Evolutionary conservation across 2,888 invertebrate genomes (phyloP), one percentile per base, ranked within the genome.

Genomic region (Ochropleura plecta): DNA sequence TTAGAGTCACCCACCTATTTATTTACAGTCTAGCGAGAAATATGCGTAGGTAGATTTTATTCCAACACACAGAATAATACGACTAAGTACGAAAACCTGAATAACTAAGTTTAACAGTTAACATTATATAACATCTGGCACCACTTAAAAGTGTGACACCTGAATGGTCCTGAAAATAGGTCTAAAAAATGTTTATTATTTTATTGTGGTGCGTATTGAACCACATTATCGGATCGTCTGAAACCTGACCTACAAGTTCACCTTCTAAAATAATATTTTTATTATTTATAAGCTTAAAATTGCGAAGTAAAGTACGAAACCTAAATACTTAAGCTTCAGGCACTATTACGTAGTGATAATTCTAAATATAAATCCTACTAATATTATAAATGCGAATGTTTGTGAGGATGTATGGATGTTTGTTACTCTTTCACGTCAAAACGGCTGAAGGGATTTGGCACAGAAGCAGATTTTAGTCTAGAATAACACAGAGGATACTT

Each of bases 1-100:
- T 62, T 30, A 70, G 6, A 63, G 20, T 51, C 40, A 71, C 66
- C 63, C 40, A 71, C 66, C 63, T 63, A 49, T 68, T 81, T 81
- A 44, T 68, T 55, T 18, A 76, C 51, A 42, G 42, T 30, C 49
- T 65, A 55, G 49, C 6, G 18, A 67, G 42, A 53, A 60, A 76
- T 18, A 51, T 42, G 5, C 3, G 10, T 6, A 40, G n/a, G 16
- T 44, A 44, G 5, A 66, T 53, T 49, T 48, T 7, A 48, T 20
- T 18, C 12, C 20, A n/a, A 62, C 12, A 66, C 40, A 20, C 7
- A 46, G 59, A 77, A 48, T n/a, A 18, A 30, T 48, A 42, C 5
- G 4, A 42, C 1, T 40, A 20, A 44, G 18, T 53, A 30, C 40
- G 2, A 53, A 46, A 76, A 51, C 49, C 5, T 8, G 3, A 9